Base-by-base conservation (phyloP, 2,113 vertebrate species). In the Lycaon pictus region DNA sequence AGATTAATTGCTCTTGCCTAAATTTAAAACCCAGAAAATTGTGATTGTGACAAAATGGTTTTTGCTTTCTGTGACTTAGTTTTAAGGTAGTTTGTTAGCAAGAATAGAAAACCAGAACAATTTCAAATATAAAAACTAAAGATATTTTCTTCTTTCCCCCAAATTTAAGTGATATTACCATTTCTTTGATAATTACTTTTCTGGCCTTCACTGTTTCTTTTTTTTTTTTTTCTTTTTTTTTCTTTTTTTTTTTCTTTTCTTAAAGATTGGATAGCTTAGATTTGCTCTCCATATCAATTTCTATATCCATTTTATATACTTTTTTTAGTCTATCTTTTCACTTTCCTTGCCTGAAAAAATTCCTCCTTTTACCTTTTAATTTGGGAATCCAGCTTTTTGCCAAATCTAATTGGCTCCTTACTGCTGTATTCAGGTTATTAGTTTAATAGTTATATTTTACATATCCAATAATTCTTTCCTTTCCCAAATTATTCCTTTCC, bases 71-170 rank as follows among this genome's bases (percentile, higher is more conserved):
- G 12, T 12, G 53, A 60, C 8, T 27, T 71, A 80, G 17, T 48
- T 82, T 80, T 92, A 92, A 95, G 17, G 20, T 25, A 29, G 25
- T 27, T 67, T 56, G n/a, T 95, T 72, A 92, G 13, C 58, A 95
- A 90, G 22, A 63, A 32, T 8, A 72, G 15, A 35, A 72, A 72
- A 53, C 17, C 7, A 69, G 58, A 69, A 62, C 62, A 80, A 43
- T 87, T 80, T 55, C 56, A 16, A 72, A 71, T 8, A 62, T 81
- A 32, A 71, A 69, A 71, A 53, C 12, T 53, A 35, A 79, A 37
- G 22, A 4, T 35, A 2, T 29, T 32, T 91, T 69, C 53, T 55
- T 84, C 65, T 89, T n/a, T 35, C 15, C 16, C 19, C 11, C 5
- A 29, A 80, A 80, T 67, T 77, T 23, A 90, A 69, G 19, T 53